A percentile compares a stretch with the other conserved stretches of the same genome.
Conservation (phyloP, 2,113 vertebrate genomes). For the Capreolus pygargus region DNA sequence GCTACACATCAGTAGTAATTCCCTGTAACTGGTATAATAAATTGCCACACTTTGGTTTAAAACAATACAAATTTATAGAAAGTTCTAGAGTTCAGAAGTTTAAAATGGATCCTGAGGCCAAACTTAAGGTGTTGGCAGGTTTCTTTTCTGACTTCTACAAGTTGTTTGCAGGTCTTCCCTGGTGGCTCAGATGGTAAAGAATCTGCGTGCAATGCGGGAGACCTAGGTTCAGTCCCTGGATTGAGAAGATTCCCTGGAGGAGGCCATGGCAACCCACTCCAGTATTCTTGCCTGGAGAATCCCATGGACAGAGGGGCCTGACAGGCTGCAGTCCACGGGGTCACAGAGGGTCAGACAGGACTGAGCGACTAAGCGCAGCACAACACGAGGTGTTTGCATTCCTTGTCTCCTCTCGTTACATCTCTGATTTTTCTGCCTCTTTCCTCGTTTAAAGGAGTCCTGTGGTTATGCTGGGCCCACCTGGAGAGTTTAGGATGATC, state of each 20-base stretch:
- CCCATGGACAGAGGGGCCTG: not conserved
- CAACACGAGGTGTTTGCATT: not conserved
- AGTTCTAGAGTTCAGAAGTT: not conserved
- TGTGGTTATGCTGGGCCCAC: not conserved
- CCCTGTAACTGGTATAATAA: not conserved
- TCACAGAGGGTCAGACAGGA: not conserved
- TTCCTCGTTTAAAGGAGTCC: not conserved
- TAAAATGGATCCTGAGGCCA: not conserved
- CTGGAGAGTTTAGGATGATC: not conserved
- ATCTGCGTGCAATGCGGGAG: not conserved
- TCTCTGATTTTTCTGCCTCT: not conserved
- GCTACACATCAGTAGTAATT: not conserved
- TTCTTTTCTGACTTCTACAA: not conserved
- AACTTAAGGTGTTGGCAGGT: not conserved
- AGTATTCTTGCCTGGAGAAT: not conserved
- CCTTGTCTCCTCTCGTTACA: not conserved
- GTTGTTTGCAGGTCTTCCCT: not conserved
- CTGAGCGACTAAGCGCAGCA: not conserved
- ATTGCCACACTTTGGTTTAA: not conserved
- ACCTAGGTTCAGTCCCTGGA: not conserved
- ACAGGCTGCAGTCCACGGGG: not conserved
- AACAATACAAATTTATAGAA: not conserved
- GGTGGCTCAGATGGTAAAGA: not conserved
- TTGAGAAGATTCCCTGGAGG: not conserved
- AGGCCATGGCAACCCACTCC: not conserved